Percentiles rank a stretch among this genome's conserved stretches.
phyloP scores from a whole-genome alignment of 2,113 vertebrate genomes.

The Catharus bicknelli region DNA sequence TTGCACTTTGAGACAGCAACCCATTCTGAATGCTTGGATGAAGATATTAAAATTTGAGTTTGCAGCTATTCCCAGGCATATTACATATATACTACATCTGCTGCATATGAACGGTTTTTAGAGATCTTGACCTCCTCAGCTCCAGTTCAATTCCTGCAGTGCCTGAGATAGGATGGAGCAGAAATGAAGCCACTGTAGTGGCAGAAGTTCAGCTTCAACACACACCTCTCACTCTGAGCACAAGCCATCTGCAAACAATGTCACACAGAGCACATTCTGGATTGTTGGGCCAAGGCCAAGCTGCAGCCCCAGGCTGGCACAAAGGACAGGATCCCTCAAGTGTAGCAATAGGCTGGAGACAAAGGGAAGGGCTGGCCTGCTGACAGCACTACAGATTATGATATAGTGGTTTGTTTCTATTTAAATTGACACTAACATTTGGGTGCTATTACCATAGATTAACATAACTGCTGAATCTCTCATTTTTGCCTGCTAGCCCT shows the following conservation, averaged over 20 bases:
- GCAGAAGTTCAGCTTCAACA: not conserved
- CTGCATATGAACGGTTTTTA: not conserved
- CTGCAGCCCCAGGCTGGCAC: not conserved
- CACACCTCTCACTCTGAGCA: not conserved
- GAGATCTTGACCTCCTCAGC: accelerated
- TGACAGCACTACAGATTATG: not conserved
- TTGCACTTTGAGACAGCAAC: not conserved
- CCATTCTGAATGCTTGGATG: not conserved
- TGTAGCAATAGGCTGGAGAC: not conserved
- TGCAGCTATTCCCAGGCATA: not conserved
- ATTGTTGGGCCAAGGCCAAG: not conserved
- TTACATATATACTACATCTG: not conserved
- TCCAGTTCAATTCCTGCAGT: not conserved
- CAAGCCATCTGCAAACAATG: not conserved
- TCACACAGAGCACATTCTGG: not conserved
- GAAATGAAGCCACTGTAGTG: not conserved
- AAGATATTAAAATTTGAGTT: not conserved
- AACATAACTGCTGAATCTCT: not conserved
- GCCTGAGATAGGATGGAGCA: not conserved
- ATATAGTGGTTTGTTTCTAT: not conserved
- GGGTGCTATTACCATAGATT: not conserved
- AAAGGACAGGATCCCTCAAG: not conserved
- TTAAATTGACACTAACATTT: not conserved
- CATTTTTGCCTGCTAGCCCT: not conserved
- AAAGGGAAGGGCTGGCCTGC: not conserved